Base-by-base conservation (phyloP, 2,797 vertebrate species). In the Galaxias olidus region DNA sequence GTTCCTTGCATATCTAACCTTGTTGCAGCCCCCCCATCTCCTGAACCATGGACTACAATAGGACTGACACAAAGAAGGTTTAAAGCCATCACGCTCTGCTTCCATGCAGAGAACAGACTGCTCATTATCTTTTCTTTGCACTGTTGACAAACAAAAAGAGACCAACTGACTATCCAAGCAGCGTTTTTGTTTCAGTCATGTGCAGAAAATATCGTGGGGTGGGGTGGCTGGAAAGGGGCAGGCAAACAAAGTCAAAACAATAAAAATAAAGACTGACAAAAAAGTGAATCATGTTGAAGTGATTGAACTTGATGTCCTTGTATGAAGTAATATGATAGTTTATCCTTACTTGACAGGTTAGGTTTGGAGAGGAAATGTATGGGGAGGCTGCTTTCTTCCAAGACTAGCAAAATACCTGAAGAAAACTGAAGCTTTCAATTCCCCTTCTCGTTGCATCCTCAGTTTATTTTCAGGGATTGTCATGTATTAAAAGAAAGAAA, bases 41-140 rank as follows among this genome's bases (percentile, higher is more conserved):
- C n/a, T n/a, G n/a, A 83, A 87, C 79, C 84, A 83, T 86, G 89
- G 91, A 93, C 91, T 84, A 82, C 88, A 89, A 80, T 73, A 91
- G 76, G 74, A 89, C 86, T 83, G 76, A 81, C 74, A 66, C 64
- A 84, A 86, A 78, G 92, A 92, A 92, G 93, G 93, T 94, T 93
- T 90, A 93, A 94, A 94, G 87, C 91, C 92, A 91, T 93, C 79
- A 63, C 83, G 90, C 62, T 71, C 89, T 84, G 86, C 82, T 79
- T 73, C 43, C 89, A 89, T 86, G 85, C 86, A 82, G 84, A 80
- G 82, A 44, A 82, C 87, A 79, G 84, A 84, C 87, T 88, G 86
- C 91, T 82, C 75, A 77, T n/a, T 73, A 91, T 84, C 86, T 86
- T 86, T 84, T 90, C 89, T 87, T 89, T 90, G 90, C 91, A 89